phyloP scores from a whole-genome alignment of 2,797 vertebrate species.

The Anomalospiza imberbis region DNA sequence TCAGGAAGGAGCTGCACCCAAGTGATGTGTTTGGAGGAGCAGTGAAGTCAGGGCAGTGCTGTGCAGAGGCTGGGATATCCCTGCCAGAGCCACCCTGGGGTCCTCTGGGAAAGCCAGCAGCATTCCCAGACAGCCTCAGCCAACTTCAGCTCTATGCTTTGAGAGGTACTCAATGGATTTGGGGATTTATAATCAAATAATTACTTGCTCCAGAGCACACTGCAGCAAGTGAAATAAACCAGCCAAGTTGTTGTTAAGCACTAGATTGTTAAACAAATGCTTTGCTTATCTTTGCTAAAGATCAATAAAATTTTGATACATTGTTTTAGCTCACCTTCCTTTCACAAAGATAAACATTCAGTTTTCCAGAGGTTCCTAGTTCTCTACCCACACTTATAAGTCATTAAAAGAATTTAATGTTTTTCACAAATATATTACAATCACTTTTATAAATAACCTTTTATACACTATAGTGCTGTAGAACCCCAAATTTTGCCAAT shows the following conservation, averaged over 20 bases:
- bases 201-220: not conserved
- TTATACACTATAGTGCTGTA: fast-evolving
- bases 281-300: not conserved
- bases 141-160: not conserved
- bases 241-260: not conserved
- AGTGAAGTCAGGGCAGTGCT: fast-evolving
- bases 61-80: not conserved
- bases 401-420: not conserved
- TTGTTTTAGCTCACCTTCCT: not conserved
- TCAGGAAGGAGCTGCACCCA: not conserved
- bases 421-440: not conserved
- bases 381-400: not conserved
- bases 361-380: not conserved
- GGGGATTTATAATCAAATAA: not conserved
- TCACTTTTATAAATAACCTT: not conserved
- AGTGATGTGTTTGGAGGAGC: not conserved
- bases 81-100: not conserved
- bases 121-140: not conserved
- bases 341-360: not conserved
- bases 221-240: not conserved
- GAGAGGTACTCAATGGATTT: not conserved
- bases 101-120: not conserved
- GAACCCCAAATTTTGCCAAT: not conserved
- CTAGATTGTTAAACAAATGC: not conserved
- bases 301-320: not conserved